These are phyloP conservation scores for Macquaria ambigua DNA, from an alignment of 2,113 vertebrate species.

Conservation along the genomic window DNA sequence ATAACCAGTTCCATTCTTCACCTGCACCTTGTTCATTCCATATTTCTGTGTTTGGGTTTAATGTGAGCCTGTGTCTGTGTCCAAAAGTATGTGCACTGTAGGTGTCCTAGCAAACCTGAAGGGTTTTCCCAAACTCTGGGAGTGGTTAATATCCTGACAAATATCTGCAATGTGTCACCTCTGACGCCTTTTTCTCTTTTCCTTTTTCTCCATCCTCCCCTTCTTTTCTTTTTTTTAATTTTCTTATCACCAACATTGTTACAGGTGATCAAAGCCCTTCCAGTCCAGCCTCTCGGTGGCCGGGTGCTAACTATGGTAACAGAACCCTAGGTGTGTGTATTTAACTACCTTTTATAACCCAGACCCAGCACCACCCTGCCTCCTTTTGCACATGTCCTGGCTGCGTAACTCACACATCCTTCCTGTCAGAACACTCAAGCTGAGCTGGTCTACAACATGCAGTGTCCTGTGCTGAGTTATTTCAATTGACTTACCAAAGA, in stretches of 20 bases:
- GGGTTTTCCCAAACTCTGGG: slow-evolving; percentile 60
- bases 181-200: slow-evolving; percentile 76
- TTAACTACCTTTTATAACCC: slow-evolving; percentile 68
- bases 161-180: slow-evolving; percentile 71
- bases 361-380: slow-evolving; percentile 41
- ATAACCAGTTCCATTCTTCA: slow-evolving; percentile 12
- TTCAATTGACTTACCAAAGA: slow-evolving; percentile 13
- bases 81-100: slow-evolving; percentile 3
- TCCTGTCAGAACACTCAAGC: slow-evolving; percentile 36
- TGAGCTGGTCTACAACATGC: slow-evolving; percentile 63
- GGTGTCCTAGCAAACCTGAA: slow-evolving; percentile 37
- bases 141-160: slow-evolving; percentile 68
- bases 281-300: slow-evolving; percentile 86
- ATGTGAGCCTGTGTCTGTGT: not conserved
- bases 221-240: slow-evolving; percentile 34
- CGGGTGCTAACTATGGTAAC: slow-evolving; percentile 87
- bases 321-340: slow-evolving; percentile 83
- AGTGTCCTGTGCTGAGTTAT: slow-evolving; percentile 64
- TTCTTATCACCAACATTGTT: slow-evolving; percentile 68
- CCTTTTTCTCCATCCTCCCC: slow-evolving; percentile 52
- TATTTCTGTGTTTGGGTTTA: slow-evolving; percentile 26
- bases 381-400: slow-evolving; percentile 61
- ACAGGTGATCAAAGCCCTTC: slow-evolving; percentile 88
- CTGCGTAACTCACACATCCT: slow-evolving; percentile 59
- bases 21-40: slow-evolving; percentile 7